These are phyloP conservation scores for Lobophora halterata DNA, from an alignment of 2,888 invertebrate species.

Conservation along the genomic window DNA sequence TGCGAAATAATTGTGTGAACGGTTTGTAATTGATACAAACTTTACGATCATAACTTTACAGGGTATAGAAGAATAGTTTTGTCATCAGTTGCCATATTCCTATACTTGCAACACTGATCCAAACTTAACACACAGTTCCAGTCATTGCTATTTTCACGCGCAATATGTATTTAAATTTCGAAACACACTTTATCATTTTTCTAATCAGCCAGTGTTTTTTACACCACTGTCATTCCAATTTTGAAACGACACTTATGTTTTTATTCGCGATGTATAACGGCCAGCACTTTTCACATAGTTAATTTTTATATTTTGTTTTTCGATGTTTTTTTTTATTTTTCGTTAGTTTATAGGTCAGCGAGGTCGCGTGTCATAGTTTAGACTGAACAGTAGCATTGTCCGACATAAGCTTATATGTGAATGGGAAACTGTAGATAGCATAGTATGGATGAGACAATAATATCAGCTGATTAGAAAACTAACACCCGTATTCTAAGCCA, in stretches of 20 bases:
- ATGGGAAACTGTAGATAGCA: slow-evolving; percentile 49
- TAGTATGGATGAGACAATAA: slow-evolving; percentile 47
- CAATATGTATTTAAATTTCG: slow-evolving; percentile 6
- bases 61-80: slow-evolving; percentile 1
- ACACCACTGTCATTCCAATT: too few species aligned
- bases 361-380: slow-evolving; percentile 58
- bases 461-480: too few species aligned
- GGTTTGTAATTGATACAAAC: slow-evolving; percentile 3
- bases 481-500: too few species aligned
- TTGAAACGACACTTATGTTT: background rate
- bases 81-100: background rate
- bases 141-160: background rate
- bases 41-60: slow-evolving; percentile 8
- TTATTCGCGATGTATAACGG: too few species aligned
- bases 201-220: background rate
- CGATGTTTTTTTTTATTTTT: slow-evolving; percentile 15
- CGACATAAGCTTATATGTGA: slow-evolving; percentile 75
- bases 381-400: slow-evolving; percentile 71
- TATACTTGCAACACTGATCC: background rate
- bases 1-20: slow-evolving; percentile 12
- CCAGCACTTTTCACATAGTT: background rate
- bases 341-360: slow-evolving; percentile 56
- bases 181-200: background rate
- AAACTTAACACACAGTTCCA: slow-evolving; percentile 5
- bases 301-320: background rate